Conservation (phyloP, 2,113 vertebrate species). For the Zapus hudsonius region DNA sequence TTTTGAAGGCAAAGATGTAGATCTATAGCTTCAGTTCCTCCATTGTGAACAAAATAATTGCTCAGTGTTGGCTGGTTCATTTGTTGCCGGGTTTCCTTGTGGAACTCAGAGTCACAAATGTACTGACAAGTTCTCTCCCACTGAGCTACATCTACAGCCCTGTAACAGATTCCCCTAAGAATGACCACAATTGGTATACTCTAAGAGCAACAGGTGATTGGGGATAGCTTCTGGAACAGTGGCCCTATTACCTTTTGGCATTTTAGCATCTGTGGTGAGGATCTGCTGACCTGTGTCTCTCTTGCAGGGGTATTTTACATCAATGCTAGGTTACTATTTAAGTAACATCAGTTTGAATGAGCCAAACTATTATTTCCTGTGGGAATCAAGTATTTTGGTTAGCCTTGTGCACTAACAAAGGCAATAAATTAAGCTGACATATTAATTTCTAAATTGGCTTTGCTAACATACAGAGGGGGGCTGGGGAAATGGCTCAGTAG, state of each 20-base stretch:
- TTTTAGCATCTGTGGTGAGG: background rate
- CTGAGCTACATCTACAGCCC: background rate
- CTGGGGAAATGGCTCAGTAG: no score
- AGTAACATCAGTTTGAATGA: slow-evolving; percentile 20
- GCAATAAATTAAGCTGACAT: background rate
- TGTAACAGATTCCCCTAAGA: background rate
- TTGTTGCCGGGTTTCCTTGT: no score
- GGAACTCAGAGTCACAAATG: background rate
- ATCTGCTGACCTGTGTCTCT: background rate
- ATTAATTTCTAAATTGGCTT: background rate
- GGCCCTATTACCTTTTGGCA: background rate
- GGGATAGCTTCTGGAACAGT: background rate
- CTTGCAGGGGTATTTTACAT: background rate
- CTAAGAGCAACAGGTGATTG: background rate
- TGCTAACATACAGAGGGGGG: slow-evolving; percentile 20
- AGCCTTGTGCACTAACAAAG: background rate
- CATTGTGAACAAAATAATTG: background rate
- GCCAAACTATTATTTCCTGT: background rate
- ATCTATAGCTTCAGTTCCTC: background rate
- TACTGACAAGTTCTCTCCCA: background rate
- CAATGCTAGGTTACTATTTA: slow-evolving; percentile 6
- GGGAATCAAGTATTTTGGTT: background rate
- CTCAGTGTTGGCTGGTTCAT: background rate
- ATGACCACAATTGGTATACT: background rate
- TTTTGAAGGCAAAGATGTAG: background rate